Conservation (phyloP, 2,888 invertebrate species). For the Helleia helle region DNA sequence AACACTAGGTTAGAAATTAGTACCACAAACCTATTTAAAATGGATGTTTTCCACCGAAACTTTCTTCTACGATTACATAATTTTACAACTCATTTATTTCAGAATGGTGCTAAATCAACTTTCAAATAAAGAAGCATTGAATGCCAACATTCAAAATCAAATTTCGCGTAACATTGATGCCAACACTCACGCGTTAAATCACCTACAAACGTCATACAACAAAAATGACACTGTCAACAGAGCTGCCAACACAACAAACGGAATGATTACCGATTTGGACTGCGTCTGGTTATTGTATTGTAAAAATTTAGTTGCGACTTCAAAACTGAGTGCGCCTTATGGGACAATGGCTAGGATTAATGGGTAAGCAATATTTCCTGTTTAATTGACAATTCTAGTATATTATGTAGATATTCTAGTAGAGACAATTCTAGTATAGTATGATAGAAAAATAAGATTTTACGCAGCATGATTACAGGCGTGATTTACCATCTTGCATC, state of each 20-base stretch:
- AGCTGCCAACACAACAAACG: constrained; percentile 29
- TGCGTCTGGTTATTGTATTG: constrained; percentile 76
- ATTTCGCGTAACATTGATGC: constrained; percentile 49
- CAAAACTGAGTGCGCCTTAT: constrained; percentile 65
- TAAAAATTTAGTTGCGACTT: constrained; percentile 67
- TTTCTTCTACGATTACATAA: too few species aligned
- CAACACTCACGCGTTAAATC: constrained; percentile 50
- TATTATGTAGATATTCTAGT: too few species aligned
- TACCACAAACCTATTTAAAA: background rate
- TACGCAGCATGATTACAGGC: too few species aligned
- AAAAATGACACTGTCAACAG: constrained; percentile 24
- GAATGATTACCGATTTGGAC: constrained; percentile 58
- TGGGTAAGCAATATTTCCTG: constrained; percentile 45
- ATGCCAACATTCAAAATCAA: constrained; percentile 37
- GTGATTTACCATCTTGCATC: too few species aligned
- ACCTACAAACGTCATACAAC: constrained; percentile 43
- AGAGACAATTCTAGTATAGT: too few species aligned
- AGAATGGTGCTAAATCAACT: constrained; percentile 47
- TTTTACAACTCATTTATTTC: constrained; percentile 19
- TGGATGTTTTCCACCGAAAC: too few species aligned
- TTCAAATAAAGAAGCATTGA: constrained; percentile 35
- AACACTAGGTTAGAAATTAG: constrained; percentile 50
- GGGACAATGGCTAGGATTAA: constrained; percentile 75
- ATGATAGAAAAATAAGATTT: too few species aligned
- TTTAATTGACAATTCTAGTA: too few species aligned